Percentiles rank a stretch among this genome's conserved stretches.
Evolutionary conservation across 2,113 vertebrate genomes (phyloP).

Genomic region (Equus quagga): DNA sequence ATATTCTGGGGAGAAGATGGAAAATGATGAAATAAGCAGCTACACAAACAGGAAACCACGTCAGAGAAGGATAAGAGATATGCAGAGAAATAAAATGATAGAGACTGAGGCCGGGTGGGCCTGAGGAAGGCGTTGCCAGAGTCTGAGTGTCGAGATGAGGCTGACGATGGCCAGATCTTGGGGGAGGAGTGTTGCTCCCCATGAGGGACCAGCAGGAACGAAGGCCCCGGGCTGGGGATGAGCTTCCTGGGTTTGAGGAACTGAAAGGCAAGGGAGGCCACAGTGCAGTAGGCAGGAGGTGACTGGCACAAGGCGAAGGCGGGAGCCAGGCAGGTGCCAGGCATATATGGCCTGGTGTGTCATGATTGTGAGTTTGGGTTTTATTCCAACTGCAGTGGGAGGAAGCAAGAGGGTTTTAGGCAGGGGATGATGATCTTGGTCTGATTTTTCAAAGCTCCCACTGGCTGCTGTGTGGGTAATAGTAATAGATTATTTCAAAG

Average conservation of each 20-base stretch:
- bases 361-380: background rate
- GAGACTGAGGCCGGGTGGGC: rapidly evolving
- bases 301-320: too few relatives aligned
- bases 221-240: background rate
- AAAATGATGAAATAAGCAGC: background rate
- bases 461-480: background rate
- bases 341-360: background rate
- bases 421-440: background rate
- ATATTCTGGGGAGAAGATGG: too few relatives aligned
- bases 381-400: background rate
- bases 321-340: background rate
- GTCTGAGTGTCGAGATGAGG: background rate
- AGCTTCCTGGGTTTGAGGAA: background rate
- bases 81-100: background rate
- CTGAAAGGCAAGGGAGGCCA: background rate
- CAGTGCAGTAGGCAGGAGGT: too few relatives aligned
- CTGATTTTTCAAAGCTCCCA: background rate
- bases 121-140: background rate
- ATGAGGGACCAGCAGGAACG: background rate
- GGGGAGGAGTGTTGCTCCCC: background rate
- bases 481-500: background rate
- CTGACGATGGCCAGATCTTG: rapidly evolving
- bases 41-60: background rate
- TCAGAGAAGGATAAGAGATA: background rate
- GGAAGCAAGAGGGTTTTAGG: background rate